Base-by-base conservation (phyloP, 2,797 vertebrate genomes). In the Betta splendens region DNA sequence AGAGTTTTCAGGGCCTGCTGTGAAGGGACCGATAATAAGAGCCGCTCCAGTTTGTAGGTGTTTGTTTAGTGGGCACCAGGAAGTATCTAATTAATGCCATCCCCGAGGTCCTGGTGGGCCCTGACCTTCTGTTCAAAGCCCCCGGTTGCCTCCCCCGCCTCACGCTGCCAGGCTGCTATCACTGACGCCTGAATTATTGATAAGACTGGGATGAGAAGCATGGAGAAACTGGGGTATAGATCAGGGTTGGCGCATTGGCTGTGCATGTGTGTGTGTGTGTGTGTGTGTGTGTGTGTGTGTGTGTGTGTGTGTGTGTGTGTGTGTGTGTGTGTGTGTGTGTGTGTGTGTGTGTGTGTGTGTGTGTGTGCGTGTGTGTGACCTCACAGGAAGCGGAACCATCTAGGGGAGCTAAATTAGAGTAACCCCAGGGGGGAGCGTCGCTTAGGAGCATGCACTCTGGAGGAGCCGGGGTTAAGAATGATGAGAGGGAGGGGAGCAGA, bases 71-170 rank as follows among this genome's bases (percentile, higher is more conserved):
- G 77, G 77, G 70, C 76, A 81, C 55, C 66, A 74, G 81, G 84
- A 85, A 85, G 85, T 47, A 71, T 89, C 86, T 92, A 92, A 93
- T 93, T 89, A 93, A 92, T 91, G 89, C 85, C 90, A 90, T 67
- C 77, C 76, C 64, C 62, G 83, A 77, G 75, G 70, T 74, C 85
- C 75, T 54, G 72, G 76, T 63, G 76, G 80, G 87, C 59, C 74
- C 79, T 92, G 92, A 92, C 92, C 92, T 93, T 93, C 88, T 87
- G 81, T 88, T 92, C 88, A 92, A 92, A 92, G 89, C 77, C 47
- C 44, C 0, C 37, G 58, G 85, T 80, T 72, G 64, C 66, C 75
- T 77, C 52, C 46, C 31, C 48, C 1, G 51, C 38, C 69, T 83
- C 67, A 67, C 60, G 84, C 84, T 58, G 75, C 65, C 72, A 56